A percentile compares a stretch with the other conserved stretches of the same genome.
Evolutionary conservation across 2,113 vertebrate species (phyloP).

Genomic region (Pseudois nayaur): DNA sequence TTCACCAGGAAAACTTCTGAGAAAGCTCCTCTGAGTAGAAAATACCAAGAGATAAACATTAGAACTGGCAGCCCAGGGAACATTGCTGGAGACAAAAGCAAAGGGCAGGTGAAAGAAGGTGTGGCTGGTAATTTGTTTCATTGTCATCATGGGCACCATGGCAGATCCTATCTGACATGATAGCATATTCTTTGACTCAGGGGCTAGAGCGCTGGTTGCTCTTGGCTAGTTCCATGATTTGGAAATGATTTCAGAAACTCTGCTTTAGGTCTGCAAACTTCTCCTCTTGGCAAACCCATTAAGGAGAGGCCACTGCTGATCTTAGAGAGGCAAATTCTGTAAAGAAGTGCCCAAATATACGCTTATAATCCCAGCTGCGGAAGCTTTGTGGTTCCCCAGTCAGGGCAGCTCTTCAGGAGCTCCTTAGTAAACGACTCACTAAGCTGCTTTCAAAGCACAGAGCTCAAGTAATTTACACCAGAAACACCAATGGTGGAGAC

Average conservation of each 20-base stretch:
- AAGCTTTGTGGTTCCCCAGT: neutral
- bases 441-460: neutral
- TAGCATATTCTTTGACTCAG: neutral
- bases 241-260: neutral
- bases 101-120: neutral
- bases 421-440: neutral
- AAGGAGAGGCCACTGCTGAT: neutral
- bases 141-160: neutral
- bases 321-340: neutral
- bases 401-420: neutral
- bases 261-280: neutral
- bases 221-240: neutral
- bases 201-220: neutral
- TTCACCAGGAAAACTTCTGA: conserved; percentile 95
- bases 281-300: neutral
- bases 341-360: neutral
- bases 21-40: conserved; percentile 89
- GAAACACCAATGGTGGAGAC: neutral
- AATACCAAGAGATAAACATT: conserved; percentile 24
- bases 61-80: neutral
- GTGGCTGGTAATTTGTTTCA: neutral
- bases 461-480: too few relatives aligned
- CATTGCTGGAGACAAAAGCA: neutral
- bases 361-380: neutral
- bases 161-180: neutral